Evolutionary conservation across 1,140 invertebrate species (phyloP), one percentile per base, ranked within the genome.

Genomic region (Coelopa frigida): DNA sequence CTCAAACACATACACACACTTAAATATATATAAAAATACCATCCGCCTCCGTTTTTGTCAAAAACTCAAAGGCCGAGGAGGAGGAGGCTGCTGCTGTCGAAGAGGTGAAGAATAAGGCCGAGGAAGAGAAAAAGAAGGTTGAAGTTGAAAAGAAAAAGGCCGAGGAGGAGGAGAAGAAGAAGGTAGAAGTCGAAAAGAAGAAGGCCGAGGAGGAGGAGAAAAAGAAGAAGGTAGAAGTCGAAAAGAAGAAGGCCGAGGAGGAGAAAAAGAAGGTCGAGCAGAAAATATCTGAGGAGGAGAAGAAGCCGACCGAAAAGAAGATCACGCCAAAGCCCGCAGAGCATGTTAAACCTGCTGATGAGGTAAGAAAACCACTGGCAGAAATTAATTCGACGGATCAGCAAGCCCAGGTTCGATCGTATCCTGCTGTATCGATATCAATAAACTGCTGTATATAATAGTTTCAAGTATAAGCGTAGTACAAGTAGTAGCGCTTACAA

Each of bases 261-360:
- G 14, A 48, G 37, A 8, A 40, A 38, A 46, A 29, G 29, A 24
- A 49, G 14, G 31, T 35, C 10, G 37, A 43, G 2, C 42, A 46
- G 15, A 31, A 42, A 14, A 43, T 33, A 8, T 15, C 42, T 27
- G 31, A 48, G 40, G 46, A 50, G 47, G 23, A 51, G 26, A 42
- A 40, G 24, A 45, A 56, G 53, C 43, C 45, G 48, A 39, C 32
- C 12, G 14, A 50, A 7, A 37, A 18, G 18, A 58, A 35, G 35
- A 55, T 44, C 12, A 44, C n/a, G n/a, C n/a, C n/a, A n/a, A n/a
- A n/a, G n/a, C n/a, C n/a, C n/a, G n/a, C 18, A 43, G 33, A 32
- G 33, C 41, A 43, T 43, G n/a, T n/a, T n/a, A n/a, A n/a, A n/a
- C n/a, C n/a, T 43, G 27, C 41, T 43, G 27, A 43, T 7, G 27